These are phyloP conservation scores for Zapus hudsonius DNA, from an alignment of 2,113 vertebrate genomes.

Conservation along the genomic window DNA sequence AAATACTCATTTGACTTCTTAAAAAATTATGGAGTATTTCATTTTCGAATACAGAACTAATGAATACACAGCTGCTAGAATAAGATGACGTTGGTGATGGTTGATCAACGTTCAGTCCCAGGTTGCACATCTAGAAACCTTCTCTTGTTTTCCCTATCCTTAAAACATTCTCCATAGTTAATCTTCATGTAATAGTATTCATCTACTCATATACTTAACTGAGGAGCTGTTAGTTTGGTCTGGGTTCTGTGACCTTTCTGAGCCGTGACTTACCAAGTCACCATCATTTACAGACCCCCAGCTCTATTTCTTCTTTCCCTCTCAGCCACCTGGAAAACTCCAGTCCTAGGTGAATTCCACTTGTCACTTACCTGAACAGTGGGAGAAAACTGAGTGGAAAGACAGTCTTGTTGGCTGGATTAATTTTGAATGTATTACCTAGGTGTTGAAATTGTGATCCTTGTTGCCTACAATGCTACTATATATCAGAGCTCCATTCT, in stretches of 20 bases:
- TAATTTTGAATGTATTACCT: background rate
- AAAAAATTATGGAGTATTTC: background rate
- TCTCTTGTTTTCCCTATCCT: background rate
- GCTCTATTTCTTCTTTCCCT: too few relatives aligned
- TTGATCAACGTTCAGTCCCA: background rate
- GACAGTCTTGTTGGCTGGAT: background rate
- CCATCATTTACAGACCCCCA: background rate
- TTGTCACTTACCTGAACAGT: accelerated
- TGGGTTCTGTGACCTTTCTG: background rate
- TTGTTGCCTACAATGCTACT: background rate
- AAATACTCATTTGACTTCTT: background rate
- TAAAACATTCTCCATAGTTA: background rate
- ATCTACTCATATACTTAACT: too few relatives aligned
- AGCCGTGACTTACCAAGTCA: background rate
- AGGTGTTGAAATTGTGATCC: accelerated
- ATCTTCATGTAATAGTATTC: background rate
- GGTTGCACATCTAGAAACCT: background rate
- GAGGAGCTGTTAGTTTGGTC: accelerated
- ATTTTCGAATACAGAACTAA: background rate
- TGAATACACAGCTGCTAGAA: background rate
- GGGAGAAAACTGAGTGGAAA: background rate
- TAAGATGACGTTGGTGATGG: background rate
- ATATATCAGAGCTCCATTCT: background rate
- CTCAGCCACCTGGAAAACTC: background rate
- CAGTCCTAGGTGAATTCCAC: accelerated